Evolutionary conservation across 2,888 invertebrate genomes (phyloP).

Genomic region (Sericinus montela): DNA sequence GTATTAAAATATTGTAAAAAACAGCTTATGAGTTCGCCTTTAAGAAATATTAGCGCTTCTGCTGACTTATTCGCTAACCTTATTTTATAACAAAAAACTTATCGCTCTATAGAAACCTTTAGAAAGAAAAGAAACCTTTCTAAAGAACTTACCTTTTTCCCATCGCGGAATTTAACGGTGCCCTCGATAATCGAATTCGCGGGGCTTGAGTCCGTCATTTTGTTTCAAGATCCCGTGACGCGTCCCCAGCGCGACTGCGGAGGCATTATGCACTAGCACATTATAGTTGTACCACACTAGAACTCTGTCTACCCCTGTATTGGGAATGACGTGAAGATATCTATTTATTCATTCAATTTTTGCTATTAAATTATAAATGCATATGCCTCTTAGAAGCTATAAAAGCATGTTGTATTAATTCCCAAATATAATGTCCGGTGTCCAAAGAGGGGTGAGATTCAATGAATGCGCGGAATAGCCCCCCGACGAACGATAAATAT

Average conservation of each 20-base stretch:
- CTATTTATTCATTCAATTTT: too few relatives aligned
- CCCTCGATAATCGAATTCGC: conserved; percentile 92
- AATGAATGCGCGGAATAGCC: conserved; percentile 29
- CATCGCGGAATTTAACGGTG: conserved; percentile 93
- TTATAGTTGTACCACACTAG: conserved; percentile 27
- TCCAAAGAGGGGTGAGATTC: conserved; percentile 22
- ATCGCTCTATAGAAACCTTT: too few relatives aligned
- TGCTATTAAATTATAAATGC: background rate
- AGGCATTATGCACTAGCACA: conserved; percentile 44
- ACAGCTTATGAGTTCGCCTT: too few relatives aligned
- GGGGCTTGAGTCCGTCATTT: conserved; percentile 69
- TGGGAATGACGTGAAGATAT: too few relatives aligned
- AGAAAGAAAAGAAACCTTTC: too few relatives aligned
- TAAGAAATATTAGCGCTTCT: too few relatives aligned
- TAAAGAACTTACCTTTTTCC: conserved; percentile 89
- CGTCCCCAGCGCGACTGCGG: conserved; percentile 58
- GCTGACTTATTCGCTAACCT: too few relatives aligned
- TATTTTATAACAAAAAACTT: too few relatives aligned
- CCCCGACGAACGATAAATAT: conserved; percentile 53
- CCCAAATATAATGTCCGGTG: conserved; percentile 30
- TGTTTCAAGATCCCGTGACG: conserved; percentile 56
- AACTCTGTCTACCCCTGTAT: too few relatives aligned
- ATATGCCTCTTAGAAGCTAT: background rate
- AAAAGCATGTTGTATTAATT: conserved; percentile 12
- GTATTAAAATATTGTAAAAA: too few relatives aligned